phyloP scores from a whole-genome alignment of 2,113 vertebrate species.

The Rutilus rutilus region DNA sequence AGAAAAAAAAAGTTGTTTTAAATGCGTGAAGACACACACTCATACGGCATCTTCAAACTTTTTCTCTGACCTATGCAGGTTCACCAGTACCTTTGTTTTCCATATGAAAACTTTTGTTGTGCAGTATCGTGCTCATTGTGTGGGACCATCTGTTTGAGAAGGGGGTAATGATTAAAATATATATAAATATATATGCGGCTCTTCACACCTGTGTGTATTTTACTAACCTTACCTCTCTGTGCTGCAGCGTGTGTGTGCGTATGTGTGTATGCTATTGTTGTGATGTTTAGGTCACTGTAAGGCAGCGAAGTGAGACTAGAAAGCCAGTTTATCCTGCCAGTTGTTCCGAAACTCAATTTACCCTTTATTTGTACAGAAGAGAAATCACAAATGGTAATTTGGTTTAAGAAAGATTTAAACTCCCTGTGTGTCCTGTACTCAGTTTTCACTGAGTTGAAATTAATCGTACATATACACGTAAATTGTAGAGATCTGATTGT shows the following conservation, averaged over 20 bases:
- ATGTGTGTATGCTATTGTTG: slow-evolving; percentile 89
- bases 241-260: slow-evolving; percentile 76
- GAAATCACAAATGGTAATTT: slow-evolving; percentile 72
- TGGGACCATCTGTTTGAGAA: slow-evolving; percentile 90
- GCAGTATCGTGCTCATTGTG: slow-evolving; percentile 86
- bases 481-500: slow-evolving; percentile 68
- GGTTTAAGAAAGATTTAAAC: slow-evolving; percentile 69
- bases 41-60: slow-evolving; percentile 64
- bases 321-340: slow-evolving; percentile 79
- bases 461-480: slow-evolving; percentile 70
- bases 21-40: slow-evolving; percentile 75
- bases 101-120: slow-evolving; percentile 82
- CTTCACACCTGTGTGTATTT: slow-evolving; percentile 84
- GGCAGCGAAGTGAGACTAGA: slow-evolving; percentile 87
- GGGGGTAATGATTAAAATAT: slow-evolving; percentile 69
- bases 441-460: slow-evolving; percentile 71
- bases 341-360: slow-evolving; percentile 73
- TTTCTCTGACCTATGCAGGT: slow-evolving; percentile 86
- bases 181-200: slow-evolving; percentile 67
- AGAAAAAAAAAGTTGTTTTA: slow-evolving; percentile 72
- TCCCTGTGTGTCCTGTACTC: slow-evolving; percentile 68
- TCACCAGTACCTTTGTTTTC: slow-evolving; percentile 78
- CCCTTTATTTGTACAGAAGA: slow-evolving; percentile 83
- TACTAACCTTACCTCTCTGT: slow-evolving; percentile 77
- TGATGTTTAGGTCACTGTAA: slow-evolving; percentile 89